phyloP scores from a whole-genome alignment of 2,888 invertebrate genomes.

The Agrotis clavis region DNA sequence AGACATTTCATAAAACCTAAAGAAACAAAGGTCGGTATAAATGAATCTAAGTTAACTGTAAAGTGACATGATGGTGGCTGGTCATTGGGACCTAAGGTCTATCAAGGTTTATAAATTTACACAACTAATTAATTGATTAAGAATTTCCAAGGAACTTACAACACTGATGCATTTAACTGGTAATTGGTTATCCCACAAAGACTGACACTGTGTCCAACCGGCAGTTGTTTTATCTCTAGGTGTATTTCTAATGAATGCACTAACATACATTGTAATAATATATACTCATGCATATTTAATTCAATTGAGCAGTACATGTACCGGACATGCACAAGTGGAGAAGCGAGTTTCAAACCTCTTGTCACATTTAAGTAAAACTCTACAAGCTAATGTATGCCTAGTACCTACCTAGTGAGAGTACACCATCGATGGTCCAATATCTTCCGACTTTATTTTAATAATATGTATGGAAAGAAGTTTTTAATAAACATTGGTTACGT shows the following conservation, averaged over 20 bases:
- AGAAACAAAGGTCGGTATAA: neutral
- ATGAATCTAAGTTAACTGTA: neutral
- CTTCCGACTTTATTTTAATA: slow-evolving; percentile 41
- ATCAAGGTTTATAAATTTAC: slow-evolving; percentile 31
- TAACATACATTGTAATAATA: slow-evolving; percentile 77
- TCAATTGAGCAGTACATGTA: slow-evolving; percentile 60
- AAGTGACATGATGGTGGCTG: neutral
- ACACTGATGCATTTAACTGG: slow-evolving; percentile 69
- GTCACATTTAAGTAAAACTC: slow-evolving; percentile 49
- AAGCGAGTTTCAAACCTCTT: slow-evolving; percentile 48
- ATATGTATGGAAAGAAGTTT: slow-evolving; percentile 23
- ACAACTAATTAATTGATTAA: slow-evolving; percentile 51
- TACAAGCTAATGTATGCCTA: slow-evolving; percentile 32
- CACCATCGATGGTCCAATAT: slow-evolving; percentile 46
- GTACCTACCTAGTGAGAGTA: slow-evolving; percentile 51
- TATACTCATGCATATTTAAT: slow-evolving; percentile 70
- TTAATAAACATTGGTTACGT: slow-evolving; percentile 45
- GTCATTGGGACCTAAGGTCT: slow-evolving; percentile 3
- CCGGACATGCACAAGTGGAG: slow-evolving; percentile 43
- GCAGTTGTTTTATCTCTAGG: slow-evolving; percentile 82
- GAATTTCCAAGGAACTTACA: slow-evolving; percentile 68
- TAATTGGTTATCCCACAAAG: slow-evolving; percentile 78
- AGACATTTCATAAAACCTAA: neutral
- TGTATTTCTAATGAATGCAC: slow-evolving; percentile 83
- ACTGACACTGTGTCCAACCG: slow-evolving; percentile 80